Percentiles rank a stretch among this genome's conserved stretches.
Evolutionary conservation across 2,797 vertebrate genomes (phyloP).

Genomic region (Halcyon smyrnensis): DNA sequence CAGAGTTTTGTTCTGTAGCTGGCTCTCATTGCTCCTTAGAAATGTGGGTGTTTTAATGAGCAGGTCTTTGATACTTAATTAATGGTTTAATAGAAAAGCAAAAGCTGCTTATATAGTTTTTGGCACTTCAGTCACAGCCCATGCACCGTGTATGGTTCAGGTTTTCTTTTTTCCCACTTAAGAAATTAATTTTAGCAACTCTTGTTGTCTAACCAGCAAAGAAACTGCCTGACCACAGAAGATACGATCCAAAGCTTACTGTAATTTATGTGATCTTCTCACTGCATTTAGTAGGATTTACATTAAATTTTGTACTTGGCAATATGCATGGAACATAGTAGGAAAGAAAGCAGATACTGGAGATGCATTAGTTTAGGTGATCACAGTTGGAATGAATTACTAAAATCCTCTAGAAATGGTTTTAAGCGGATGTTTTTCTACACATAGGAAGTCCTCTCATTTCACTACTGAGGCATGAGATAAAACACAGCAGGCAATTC

Average conservation of each 20-base stretch:
- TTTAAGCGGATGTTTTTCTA: neutral
- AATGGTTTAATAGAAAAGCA: neutral
- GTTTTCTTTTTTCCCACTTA: neutral
- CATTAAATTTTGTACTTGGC: neutral
- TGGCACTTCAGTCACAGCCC: neutral
- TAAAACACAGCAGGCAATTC: neutral
- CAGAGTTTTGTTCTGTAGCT: neutral
- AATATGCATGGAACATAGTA: neutral
- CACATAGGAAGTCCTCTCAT: neutral
- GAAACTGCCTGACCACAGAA: neutral
- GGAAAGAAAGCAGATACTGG: neutral
- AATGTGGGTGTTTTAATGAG: neutral
- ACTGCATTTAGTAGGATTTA: slow-evolving; percentile 32
- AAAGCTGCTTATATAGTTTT: neutral
- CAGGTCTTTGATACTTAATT: neutral
- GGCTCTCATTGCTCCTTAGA: neutral
- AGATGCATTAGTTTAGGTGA: neutral
- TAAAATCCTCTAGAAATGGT: neutral
- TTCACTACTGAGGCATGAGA: neutral
- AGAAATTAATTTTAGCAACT: neutral
- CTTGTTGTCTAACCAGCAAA: neutral
- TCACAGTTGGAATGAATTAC: neutral
- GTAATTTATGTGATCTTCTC: neutral
- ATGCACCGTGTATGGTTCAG: neutral
- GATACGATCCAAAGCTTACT: neutral